These are phyloP conservation scores for Menidia beryllina DNA, from an alignment of 2,113 vertebrate species.

Conservation along the genomic window DNA sequence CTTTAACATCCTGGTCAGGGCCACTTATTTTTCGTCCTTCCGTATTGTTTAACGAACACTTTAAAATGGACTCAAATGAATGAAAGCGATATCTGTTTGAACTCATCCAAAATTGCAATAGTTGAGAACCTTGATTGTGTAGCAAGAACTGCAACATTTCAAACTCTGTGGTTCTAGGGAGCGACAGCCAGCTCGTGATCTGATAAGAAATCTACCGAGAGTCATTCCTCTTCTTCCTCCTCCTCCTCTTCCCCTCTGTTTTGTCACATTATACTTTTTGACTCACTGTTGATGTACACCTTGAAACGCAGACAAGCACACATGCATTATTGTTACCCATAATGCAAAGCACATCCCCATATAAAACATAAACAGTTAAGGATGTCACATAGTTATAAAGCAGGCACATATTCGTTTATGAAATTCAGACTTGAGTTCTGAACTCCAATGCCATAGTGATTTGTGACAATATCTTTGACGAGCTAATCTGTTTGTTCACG, in stretches of 20 bases:
- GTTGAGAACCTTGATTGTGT: constrained; percentile 3
- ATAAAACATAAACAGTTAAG: constrained; percentile 5
- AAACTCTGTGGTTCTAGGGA: constrained; percentile 44
- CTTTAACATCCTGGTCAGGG: constrained; percentile 65
- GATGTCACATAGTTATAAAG: constrained; percentile 2
- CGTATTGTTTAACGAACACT: constrained; percentile 40
- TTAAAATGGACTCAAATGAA: constrained; percentile 22
- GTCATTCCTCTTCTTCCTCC: constrained; percentile 42
- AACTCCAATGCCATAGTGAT: constrained; percentile 4
- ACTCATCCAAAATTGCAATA: constrained; percentile 17
- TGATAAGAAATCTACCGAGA: constrained; percentile 14
- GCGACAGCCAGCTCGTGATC: constrained; percentile 21
- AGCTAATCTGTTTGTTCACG: constrained; percentile 20
- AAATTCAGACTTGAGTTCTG: not conserved
- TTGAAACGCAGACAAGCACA: not conserved
- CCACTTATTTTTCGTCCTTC: constrained; percentile 31
- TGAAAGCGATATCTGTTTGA: constrained; percentile 21
- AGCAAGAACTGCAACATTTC: constrained; percentile 33
- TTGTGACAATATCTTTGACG: constrained; percentile 25
- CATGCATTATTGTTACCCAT: constrained; percentile 36
- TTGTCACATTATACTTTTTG: constrained; percentile 68
- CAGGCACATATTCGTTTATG: not conserved
- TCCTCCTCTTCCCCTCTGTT: constrained; percentile 26
- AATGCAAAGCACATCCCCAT: constrained; percentile 31
- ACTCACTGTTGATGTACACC: constrained; percentile 13